Percentiles rank a stretch among this genome's conserved stretches.
These are phyloP conservation scores for Seriola dumerili DNA, from an alignment of 2,113 vertebrate genomes.

Conservation along the genomic window DNA sequence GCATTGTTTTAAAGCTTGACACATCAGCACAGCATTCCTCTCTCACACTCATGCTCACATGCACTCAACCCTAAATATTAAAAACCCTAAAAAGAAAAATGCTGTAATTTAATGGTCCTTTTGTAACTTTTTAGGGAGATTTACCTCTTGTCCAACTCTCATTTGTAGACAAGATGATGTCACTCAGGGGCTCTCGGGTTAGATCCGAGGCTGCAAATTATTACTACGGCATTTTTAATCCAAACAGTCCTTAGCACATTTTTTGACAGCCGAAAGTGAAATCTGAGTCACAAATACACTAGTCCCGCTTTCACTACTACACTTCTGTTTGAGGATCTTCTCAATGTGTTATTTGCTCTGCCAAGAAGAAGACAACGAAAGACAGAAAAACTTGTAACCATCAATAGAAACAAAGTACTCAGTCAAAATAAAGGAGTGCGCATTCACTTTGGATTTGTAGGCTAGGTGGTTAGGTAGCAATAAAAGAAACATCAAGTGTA, in stretches of 20 bases:
- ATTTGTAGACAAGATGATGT: neutral
- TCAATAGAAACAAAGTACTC: conserved; percentile 35
- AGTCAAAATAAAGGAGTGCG: conserved; percentile 18
- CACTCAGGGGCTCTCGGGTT: neutral
- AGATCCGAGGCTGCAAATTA: neutral
- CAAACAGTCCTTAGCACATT: neutral
- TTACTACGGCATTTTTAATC: neutral
- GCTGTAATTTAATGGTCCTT: conserved; percentile 26
- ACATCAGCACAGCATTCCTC: conserved; percentile 9
- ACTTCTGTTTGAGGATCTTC: conserved; percentile 12
- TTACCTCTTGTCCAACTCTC: neutral
- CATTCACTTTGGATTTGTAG: conserved; percentile 66
- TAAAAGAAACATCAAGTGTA: conserved; percentile 69
- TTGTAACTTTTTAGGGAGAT: neutral
- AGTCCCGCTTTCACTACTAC: neutral
- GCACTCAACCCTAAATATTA: conserved; percentile 6
- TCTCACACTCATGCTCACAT: neutral
- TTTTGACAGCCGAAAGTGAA: conserved; percentile 20
- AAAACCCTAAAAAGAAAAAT: conserved; percentile 10
- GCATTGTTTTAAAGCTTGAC: conserved; percentile 11
- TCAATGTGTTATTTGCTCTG: conserved; percentile 32
- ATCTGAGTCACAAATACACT: neutral
- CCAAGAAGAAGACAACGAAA: conserved; percentile 42
- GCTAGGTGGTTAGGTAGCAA: conserved; percentile 46
- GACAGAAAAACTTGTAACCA: conserved; percentile 25